Evolutionary conservation across 2,888 invertebrate species (phyloP), one percentile per base, ranked within the genome.

Genomic region (Cryptocephalus primarius): DNA sequence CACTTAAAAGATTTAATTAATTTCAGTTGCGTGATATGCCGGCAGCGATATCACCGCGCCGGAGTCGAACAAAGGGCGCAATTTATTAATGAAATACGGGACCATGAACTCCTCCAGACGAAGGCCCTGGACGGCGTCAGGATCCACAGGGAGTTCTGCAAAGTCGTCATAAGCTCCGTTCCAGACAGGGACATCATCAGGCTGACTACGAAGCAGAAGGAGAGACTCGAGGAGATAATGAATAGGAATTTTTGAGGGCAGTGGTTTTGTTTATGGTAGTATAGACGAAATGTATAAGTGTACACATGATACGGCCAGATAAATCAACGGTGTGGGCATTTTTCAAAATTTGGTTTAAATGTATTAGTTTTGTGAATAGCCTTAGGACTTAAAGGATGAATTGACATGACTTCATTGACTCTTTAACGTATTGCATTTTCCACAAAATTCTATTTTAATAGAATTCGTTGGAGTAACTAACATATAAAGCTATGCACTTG

Each of bases 41-140:
- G 79, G 4, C 78, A 78, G 54, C 75, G 82, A 43, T 77, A 79
- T 56, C 72, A 73, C 53, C 71, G 68, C 63, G 70, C 74, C 0
- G 74, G 72, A 40, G 69, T 70, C 44, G 70, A 72, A 12, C 77
- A 76, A 54, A 74, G 74, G 42, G 73, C 68, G 41, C 80, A 82
- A 56, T 75, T 83, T 54, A 76, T 78, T 69, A 74, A 66, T 46
- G 82, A 83, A 63, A 72, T 83, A 2, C 72, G 72, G 55, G 74
- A 73, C 54, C 78, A 81, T 56, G 78, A 82, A 63, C 72, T 72
- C 51, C 72, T 80, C 45, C 82, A 82, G 60, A 67, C 74, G 8
- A 77, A 75, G 57, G 82, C 82, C 1, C 60, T 83, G 48, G 79
- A 79, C 48, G 79, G 82, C 10, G 78, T 81, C 1, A 69, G 79